These are phyloP conservation scores for Phocides pigmalion DNA, from an alignment of 1,140 invertebrate genomes.

Conservation along the genomic window DNA sequence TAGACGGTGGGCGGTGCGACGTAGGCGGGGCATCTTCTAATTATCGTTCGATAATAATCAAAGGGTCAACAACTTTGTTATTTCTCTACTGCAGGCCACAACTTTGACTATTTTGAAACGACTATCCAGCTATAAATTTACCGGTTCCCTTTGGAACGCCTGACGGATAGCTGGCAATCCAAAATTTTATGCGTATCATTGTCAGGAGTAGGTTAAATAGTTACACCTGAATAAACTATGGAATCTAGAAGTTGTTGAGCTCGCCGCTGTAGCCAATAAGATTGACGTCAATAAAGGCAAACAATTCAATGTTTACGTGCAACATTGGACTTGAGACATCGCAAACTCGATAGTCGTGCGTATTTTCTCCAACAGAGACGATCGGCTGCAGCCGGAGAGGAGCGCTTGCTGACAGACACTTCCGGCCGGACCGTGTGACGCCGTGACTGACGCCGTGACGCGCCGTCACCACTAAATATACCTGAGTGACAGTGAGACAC, in stretches of 20 bases:
- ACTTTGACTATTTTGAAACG: conserved; percentile 18
- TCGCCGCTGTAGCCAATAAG: conserved; percentile 40
- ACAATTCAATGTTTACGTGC: conserved; percentile 39
- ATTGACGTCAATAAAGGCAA: conserved; percentile 44
- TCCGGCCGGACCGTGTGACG: conserved; percentile 47
- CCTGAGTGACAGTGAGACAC: conserved; percentile 54
- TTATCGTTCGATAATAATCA: conserved; percentile 42
- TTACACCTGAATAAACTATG: conserved; percentile 17
- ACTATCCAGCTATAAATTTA: conserved; percentile 1
- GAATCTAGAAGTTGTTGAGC: conserved; percentile 19
- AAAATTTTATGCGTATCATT: neutral
- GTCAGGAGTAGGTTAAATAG: conserved; percentile 7
- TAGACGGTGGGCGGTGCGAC: conserved; percentile 43
- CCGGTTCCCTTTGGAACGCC: conserved; percentile 3
- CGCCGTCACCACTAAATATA: conserved; percentile 68
- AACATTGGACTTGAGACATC: conserved; percentile 41
- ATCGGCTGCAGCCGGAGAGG: conserved; percentile 35
- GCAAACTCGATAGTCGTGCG: conserved; percentile 33
- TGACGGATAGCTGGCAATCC: neutral
- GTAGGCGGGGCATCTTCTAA: conserved; percentile 47
- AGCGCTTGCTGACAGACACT: conserved; percentile 57
- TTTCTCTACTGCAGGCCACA: conserved; percentile 9
- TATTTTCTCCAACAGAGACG: neutral
- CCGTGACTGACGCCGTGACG: conserved; percentile 39
- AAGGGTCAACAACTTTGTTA: conserved; percentile 33